Base-by-base conservation (phyloP, 1,140 invertebrate species). In the Dendroctonus valens region DNA sequence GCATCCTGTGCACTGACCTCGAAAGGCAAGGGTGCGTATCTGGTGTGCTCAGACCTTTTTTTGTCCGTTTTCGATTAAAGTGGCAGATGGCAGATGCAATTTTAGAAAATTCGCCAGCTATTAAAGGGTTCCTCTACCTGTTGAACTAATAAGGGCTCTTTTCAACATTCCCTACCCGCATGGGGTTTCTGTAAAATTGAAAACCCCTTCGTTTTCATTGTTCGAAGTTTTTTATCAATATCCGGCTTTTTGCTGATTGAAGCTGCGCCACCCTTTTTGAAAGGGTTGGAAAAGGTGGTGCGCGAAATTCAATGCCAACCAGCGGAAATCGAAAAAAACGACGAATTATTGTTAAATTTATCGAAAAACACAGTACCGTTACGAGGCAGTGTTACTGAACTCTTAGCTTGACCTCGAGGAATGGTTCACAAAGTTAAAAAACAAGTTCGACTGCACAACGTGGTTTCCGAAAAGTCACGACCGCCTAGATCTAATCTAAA, bases 11-110 rank as follows among this genome's bases (percentile, higher is more conserved):
- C 41, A 50, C 0, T 46, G 61, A 64, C 61, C 52, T 41, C 49
- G 59, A 62, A 52, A 44, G 15, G 59, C 37, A 49, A 37, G 49
- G 42, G 44, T 49, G 44, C 57, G 26, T 46, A 59, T 11, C 42
- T n/a, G 42, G 44, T 46, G 48, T 61, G 48, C 14, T 48, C 59
- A 12, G 37, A 52, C 41, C 59, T 49, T 52, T 61, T 61, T 40
- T 48, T 37, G 58, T n/a, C 48, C 60, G 26, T 59, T 59, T 59
- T 42, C 50, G 15, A 38, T 44, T 53, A 58, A 65, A 51, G 15
- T 5, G 63, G 63, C 63, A 65, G 63, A 57, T 65, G 63, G 63
- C 50, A 53, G 63, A 65, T 58, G 63, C 63, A 65, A 65, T 65
- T 58, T 65, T 65, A 54, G 53, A 41, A 26, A 65, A 57, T 65